Percentiles rank a stretch among this genome's conserved stretches.
These are phyloP conservation scores for Grammomys surdaster DNA, from an alignment of 2,113 vertebrate genomes.

Conservation along the genomic window DNA sequence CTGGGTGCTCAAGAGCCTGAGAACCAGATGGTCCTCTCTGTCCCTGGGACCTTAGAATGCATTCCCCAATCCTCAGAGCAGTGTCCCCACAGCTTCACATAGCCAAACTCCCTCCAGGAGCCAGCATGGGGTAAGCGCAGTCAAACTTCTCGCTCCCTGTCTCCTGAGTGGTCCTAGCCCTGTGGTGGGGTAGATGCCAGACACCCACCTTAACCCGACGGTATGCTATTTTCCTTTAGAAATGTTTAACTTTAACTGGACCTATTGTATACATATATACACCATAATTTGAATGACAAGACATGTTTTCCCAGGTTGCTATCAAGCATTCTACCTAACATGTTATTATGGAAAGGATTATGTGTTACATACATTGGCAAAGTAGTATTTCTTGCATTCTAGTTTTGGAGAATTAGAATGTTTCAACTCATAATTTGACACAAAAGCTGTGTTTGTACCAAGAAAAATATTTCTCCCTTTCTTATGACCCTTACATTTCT, in stretches of 20 bases:
- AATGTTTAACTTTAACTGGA: slow-evolving; percentile 10
- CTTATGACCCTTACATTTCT: background rate
- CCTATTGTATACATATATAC: background rate
- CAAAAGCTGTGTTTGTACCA: slow-evolving; percentile 26
- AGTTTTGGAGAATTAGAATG: slow-evolving; percentile 17
- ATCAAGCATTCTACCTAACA: slow-evolving; percentile 4
- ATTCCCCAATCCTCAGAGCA: too few species aligned
- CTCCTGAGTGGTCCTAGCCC: too few species aligned
- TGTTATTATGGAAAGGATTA: slow-evolving; percentile 52
- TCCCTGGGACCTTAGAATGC: too few species aligned
- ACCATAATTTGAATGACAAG: slow-evolving; percentile 31
- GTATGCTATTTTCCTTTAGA: slow-evolving; percentile 20
- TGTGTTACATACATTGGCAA: slow-evolving; percentile 22
- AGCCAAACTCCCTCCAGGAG: too few species aligned
- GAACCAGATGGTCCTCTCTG: too few species aligned
- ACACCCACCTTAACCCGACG: too few species aligned
- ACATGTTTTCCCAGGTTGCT: slow-evolving; percentile 44
- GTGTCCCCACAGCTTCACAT: too few species aligned
- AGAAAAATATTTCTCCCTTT: slow-evolving; percentile 35
- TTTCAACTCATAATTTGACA: slow-evolving; percentile 43
- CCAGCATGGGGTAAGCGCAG: too few species aligned
- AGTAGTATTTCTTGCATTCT: slow-evolving; percentile 33
- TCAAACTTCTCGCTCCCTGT: too few species aligned
- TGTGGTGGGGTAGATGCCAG: too few species aligned
- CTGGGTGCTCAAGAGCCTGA: too few species aligned